These are phyloP conservation scores for Catharus fuscescens DNA, from an alignment of 2,113 vertebrate species.

Conservation along the genomic window DNA sequence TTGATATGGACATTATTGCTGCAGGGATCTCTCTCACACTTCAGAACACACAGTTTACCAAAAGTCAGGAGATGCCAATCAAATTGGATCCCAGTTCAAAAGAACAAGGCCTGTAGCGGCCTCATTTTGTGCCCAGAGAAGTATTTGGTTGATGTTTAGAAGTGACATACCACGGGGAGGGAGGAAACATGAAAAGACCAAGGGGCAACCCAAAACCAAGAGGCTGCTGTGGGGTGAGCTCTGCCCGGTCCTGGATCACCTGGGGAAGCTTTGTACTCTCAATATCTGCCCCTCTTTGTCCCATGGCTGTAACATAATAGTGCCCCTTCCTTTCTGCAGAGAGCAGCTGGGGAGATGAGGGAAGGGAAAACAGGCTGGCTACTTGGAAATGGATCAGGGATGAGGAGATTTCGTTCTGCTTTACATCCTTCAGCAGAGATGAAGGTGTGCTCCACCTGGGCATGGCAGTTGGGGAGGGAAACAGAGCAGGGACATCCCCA, in stretches of 20 bases:
- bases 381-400: neutral
- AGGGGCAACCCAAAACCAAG: conserved; percentile 5
- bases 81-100: neutral
- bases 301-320: neutral
- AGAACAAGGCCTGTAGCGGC: conserved; percentile 11
- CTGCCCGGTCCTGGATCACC: neutral
- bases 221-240: neutral
- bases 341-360: neutral
- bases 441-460: neutral
- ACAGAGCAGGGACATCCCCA: neutral
- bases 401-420: neutral
- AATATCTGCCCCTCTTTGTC: neutral
- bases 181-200: conserved; percentile 19
- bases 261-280: neutral
- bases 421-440: neutral
- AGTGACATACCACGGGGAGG: conserved; percentile 11
- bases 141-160: conserved; percentile 30
- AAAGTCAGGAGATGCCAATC: conserved; percentile 32
- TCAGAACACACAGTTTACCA: conserved; percentile 37
- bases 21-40: conserved; percentile 33
- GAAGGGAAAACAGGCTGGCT: neutral
- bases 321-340: neutral
- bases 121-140: conserved; percentile 32
- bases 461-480: neutral
- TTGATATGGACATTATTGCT: conserved; percentile 56